These are phyloP conservation scores for Exephanes ischioxanthus DNA, from an alignment of 2,888 invertebrate genomes.

Conservation along the genomic window DNA sequence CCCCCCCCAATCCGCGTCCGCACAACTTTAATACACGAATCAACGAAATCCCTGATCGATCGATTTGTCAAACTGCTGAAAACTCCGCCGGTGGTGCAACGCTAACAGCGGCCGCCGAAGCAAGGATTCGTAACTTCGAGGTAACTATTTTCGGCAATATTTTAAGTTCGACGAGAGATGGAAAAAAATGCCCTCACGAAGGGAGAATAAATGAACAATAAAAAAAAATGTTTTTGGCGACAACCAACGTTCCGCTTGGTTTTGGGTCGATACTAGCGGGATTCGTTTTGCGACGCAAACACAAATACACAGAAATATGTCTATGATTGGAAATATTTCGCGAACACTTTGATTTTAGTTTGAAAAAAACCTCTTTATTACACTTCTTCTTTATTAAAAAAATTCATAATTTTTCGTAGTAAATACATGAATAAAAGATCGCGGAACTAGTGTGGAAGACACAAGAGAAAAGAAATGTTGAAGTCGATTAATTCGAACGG, in stretches of 20 bases:
- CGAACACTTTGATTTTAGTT: too few species aligned
- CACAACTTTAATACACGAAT: slow-evolving; percentile 18
- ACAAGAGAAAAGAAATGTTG: neutral
- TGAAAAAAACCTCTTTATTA: too few species aligned
- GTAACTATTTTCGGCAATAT: neutral
- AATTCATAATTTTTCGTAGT: neutral
- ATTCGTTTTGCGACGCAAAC: too few species aligned
- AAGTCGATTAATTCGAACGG: slow-evolving; percentile 7
- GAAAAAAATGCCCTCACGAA: neutral
- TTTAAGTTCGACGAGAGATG: neutral
- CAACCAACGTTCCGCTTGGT: neutral
- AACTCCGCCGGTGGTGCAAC: slow-evolving; percentile 9
- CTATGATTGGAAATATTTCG: too few species aligned
- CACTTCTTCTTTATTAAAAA: too few species aligned
- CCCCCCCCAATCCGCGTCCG: neutral
- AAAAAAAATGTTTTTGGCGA: neutral
- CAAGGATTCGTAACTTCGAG: neutral
- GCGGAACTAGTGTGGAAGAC: neutral
- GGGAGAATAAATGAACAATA: too few species aligned
- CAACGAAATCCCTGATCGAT: slow-evolving; percentile 44
- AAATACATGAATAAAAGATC: neutral
- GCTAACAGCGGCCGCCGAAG: neutral
- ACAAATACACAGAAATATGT: too few species aligned
- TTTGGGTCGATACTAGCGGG: too few species aligned
- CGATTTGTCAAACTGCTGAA: neutral